These are phyloP conservation scores for Diplazon laetatorius DNA, from an alignment of 2,888 invertebrate genomes.

Conservation along the genomic window DNA sequence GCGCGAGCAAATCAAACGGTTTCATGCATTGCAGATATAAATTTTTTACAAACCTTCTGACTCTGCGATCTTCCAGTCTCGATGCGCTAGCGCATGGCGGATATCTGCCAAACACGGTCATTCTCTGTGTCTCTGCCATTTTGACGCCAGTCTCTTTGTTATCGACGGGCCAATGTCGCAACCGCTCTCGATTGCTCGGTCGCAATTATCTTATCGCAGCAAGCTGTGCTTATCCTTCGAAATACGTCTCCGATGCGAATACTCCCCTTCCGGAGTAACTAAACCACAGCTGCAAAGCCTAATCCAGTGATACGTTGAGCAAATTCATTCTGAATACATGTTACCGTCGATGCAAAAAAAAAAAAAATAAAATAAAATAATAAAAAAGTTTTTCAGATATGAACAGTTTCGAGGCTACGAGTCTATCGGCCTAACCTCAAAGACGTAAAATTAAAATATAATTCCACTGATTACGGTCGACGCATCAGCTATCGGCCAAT, in stretches of 20 bases:
- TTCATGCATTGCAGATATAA: too few relatives aligned
- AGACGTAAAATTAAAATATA: background rate
- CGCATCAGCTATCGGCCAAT: too few relatives aligned
- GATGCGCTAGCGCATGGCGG: slow-evolving; percentile 90
- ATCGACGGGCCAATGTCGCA: background rate
- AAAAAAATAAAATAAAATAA: too few relatives aligned
- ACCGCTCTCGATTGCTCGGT: background rate
- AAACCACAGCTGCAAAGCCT: background rate
- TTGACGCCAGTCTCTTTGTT: slow-evolving; percentile 11
- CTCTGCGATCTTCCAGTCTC: slow-evolving; percentile 89
- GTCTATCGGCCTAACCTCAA: background rate
- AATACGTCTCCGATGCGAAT: background rate
- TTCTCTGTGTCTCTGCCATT: slow-evolving; percentile 90
- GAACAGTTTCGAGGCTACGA: background rate
- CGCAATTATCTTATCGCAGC: slow-evolving; percentile 14
- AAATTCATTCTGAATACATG: background rate
- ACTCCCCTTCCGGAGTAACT: background rate
- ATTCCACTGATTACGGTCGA: background rate
- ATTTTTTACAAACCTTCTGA: slow-evolving; percentile 84
- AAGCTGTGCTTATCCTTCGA: background rate
- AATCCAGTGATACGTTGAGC: slow-evolving; percentile 2
- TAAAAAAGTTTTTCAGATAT: background rate
- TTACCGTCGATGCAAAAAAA: background rate
- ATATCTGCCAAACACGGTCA: slow-evolving; percentile 88
- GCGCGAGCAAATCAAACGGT: too few relatives aligned